phyloP scores from a whole-genome alignment of 2,888 invertebrate species.

The Lottia scabra region DNA sequence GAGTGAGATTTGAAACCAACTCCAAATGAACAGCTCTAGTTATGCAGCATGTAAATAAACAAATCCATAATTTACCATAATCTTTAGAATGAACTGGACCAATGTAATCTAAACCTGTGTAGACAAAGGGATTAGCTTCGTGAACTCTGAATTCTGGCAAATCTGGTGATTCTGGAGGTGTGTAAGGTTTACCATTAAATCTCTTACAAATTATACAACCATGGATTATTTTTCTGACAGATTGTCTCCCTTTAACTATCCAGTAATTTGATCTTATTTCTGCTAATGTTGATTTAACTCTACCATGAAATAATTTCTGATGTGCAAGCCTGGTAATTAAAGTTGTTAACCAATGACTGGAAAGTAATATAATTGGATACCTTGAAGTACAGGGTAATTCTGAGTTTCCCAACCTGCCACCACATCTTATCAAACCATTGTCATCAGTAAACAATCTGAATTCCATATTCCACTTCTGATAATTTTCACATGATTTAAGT shows the following conservation, averaged over 20 bases:
- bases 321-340: neutral
- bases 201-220: neutral
- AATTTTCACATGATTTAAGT: too few species aligned
- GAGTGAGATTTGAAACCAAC: conserved; percentile 1
- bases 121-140: neutral
- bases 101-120: conserved; percentile 13
- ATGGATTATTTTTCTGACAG: neutral
- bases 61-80: neutral
- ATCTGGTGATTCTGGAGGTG: neutral
- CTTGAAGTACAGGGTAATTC: neutral
- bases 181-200: neutral
- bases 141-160: neutral
- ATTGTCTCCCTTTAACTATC: too few species aligned
- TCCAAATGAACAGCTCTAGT: conserved; percentile 14
- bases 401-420: neutral
- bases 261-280: neutral
- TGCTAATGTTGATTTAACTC: neutral
- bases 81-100: conserved; percentile 8
- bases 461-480: too few species aligned
- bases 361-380: neutral
- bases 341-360: neutral
- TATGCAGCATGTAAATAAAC: conserved; percentile 9
- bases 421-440: neutral
- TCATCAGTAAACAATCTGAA: neutral
- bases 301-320: neutral